These are phyloP conservation scores for Pemphredon lugubris DNA, from an alignment of 2,888 invertebrate species.

Conservation along the genomic window DNA sequence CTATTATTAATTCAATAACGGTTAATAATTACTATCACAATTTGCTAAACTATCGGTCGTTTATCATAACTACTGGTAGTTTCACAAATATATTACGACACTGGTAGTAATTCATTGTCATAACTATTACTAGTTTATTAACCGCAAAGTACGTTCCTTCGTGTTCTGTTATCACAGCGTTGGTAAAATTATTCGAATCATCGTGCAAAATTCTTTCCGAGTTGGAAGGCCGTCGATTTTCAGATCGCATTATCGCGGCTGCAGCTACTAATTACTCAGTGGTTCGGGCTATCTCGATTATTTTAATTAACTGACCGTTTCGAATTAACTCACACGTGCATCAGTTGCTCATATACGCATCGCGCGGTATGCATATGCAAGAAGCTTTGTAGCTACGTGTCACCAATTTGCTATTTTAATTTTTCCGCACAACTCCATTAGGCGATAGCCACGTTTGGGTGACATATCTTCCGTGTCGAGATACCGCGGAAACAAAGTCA, in stretches of 20 bases:
- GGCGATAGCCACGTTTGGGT: slow-evolving; percentile 49
- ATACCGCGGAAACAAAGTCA: not conserved
- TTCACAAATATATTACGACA: too few relatives aligned
- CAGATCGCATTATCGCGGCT: slow-evolving; percentile 48
- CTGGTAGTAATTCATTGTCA: too few relatives aligned
- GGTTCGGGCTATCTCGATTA: slow-evolving; percentile 65
- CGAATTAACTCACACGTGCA: slow-evolving; percentile 50
- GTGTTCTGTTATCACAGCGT: not conserved
- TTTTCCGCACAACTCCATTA: slow-evolving; percentile 54
- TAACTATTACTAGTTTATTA: too few relatives aligned
- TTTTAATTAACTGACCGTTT: slow-evolving; percentile 66
- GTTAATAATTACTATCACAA: too few relatives aligned
- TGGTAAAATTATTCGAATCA: not conserved
- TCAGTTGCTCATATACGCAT: slow-evolving; percentile 2
- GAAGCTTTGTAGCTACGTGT: slow-evolving; percentile 24
- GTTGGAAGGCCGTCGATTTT: slow-evolving; percentile 14
- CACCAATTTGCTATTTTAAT: slow-evolving; percentile 61
- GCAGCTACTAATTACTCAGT: slow-evolving; percentile 59
- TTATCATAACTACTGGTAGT: too few relatives aligned
- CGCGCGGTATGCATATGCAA: slow-evolving; percentile 30
- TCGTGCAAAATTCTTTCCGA: not conserved
- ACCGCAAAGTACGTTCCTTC: not conserved
- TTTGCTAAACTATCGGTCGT: too few relatives aligned
- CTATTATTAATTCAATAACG: too few relatives aligned
- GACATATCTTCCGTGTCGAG: slow-evolving; percentile 2